Evolutionary conservation across 1,140 invertebrate genomes (phyloP), one percentile per base, ranked within the genome.

Genomic region (Nasonia giraulti): DNA sequence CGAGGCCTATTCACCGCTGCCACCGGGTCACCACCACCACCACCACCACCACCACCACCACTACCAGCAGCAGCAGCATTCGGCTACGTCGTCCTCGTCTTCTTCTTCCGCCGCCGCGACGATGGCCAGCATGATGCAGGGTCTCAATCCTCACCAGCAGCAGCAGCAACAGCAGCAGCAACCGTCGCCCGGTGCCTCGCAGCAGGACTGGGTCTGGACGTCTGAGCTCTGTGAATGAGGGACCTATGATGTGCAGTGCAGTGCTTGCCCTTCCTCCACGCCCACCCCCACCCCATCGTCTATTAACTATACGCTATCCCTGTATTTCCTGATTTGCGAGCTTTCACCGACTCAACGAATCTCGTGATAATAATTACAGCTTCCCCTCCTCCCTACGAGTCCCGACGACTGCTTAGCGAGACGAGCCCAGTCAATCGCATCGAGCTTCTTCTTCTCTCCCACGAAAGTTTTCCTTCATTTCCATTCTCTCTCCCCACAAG

Each of bases 11-110:
- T 92, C 92, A 91, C 91, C 91, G 91, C 91, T 91, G 87, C 92
- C 92, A 88, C 92, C 92, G 92, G 92, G 92, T 92, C 90, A 92
- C 90, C 91, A 90, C 86, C 91, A 91, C 78, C 91, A 92, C 86
- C 90, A 91, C 23, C 89, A 89, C 66, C 89, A 88, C 37, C 87
- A 86, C 71, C 89, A 89, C 20, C 90, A 90, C 27, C 90, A 83
- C 50, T 86, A 85, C 55, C 90, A 89, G 91, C 92, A 91, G 86
- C 89, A 90, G 66, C 91, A 91, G n/a, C n/a, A n/a, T 62, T 17
- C 47, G 3, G 12, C 47, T 50, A 14, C 47, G 12, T n/a, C 55
- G 14, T 62, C 55, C 17, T 62, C 55, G 17, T n/a, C 50, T 2
- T 14, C 50, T 17, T 14, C 55, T 20, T 62, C 55, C 17, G 87